A percentile compares a stretch with the other conserved stretches of the same genome.
These are phyloP conservation scores for Mionectes macconnelli DNA, from an alignment of 2,113 vertebrate genomes.

Conservation along the genomic window DNA sequence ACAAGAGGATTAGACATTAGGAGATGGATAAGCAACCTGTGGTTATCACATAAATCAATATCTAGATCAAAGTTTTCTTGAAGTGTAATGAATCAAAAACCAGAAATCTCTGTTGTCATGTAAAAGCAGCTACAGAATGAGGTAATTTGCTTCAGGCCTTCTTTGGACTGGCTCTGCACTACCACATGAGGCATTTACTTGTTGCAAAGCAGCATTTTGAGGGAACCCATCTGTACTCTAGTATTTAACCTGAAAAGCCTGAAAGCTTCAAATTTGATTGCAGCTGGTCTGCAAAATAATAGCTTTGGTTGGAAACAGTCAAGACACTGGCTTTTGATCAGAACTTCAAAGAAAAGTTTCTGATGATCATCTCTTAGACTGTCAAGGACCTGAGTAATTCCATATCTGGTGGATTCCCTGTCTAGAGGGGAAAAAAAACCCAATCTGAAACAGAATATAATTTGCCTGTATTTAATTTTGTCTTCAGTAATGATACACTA, in stretches of 20 bases:
- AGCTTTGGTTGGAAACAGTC: neutral
- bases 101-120: neutral
- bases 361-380: neutral
- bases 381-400: neutral
- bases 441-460: neutral
- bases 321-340: neutral
- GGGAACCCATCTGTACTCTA: neutral
- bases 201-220: neutral
- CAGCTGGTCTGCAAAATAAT: neutral
- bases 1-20: neutral
- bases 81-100: neutral
- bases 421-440: fast-evolving
- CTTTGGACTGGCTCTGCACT: neutral
- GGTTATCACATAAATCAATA: neutral
- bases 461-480: constrained; percentile 22
- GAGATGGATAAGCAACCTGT: neutral
- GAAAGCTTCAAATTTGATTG: neutral
- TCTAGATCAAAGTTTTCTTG: neutral
- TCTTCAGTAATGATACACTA: neutral
- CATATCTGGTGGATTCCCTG: neutral
- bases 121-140: neutral
- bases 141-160: neutral
- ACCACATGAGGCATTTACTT: fast-evolving
- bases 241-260: neutral
- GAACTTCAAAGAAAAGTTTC: neutral